Percentiles rank a stretch among this genome's conserved stretches.
phyloP scores from a whole-genome alignment of 2,113 vertebrate genomes.

The Potamarius usumacintae region DNA sequence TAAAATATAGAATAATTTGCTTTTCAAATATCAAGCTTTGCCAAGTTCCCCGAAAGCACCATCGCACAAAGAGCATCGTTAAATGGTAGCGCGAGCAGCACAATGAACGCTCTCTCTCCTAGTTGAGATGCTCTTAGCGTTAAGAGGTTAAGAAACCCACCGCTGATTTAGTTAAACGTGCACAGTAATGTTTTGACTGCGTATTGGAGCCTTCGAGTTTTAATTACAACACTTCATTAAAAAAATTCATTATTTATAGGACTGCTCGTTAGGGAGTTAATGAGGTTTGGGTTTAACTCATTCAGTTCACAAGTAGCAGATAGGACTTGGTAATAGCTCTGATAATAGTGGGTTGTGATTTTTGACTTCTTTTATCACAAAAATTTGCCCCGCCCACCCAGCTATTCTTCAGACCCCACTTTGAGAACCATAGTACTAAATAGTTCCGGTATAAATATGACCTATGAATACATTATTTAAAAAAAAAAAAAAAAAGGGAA shows the following conservation, averaged over 20 bases:
- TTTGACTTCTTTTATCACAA: too few species aligned
- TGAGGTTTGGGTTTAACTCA: background rate
- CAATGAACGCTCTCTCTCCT: too few species aligned
- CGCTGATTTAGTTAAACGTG: background rate
- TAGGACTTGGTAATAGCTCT: too few species aligned
- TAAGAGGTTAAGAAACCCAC: too few species aligned
- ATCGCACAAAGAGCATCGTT: too few species aligned
- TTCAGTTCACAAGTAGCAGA: background rate
- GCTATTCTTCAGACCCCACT: background rate
- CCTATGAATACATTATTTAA: background rate
- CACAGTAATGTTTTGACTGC: background rate
- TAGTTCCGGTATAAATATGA: background rate
- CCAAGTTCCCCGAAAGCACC: too few species aligned
- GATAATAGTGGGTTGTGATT: too few species aligned
- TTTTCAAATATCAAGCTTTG: background rate
- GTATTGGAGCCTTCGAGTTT: background rate
- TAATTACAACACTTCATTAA: too few species aligned
- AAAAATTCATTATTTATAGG: background rate
- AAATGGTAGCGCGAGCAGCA: too few species aligned
- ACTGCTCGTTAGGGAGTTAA: background rate
- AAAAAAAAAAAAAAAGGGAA: background rate
- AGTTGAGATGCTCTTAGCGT: too few species aligned
- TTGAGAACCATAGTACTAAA: background rate
- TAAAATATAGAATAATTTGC: background rate
- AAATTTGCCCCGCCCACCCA: too few species aligned